A percentile compares a stretch with the other conserved stretches of the same genome.
These are phyloP conservation scores for Silvanus unidentatus DNA, from an alignment of 2,888 invertebrate genomes.

Conservation along the genomic window DNA sequence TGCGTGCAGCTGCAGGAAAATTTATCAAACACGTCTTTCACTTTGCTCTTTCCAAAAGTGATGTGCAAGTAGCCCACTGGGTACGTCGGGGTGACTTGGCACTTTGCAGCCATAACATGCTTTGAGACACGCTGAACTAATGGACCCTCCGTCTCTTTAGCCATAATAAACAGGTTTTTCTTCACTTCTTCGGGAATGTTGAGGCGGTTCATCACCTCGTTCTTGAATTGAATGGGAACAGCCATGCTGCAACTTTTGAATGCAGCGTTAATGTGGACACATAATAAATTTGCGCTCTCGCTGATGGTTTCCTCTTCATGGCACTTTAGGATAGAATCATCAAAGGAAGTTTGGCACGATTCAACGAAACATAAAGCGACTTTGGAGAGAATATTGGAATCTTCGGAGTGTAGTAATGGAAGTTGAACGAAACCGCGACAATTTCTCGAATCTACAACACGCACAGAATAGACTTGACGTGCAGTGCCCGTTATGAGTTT, in stretches of 20 bases:
- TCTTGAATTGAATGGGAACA: conserved; percentile 55
- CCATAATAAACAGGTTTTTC: conserved; percentile 55
- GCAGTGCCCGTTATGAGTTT: conserved; percentile 58
- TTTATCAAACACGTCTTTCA: conserved; percentile 46
- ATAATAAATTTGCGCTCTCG: conserved; percentile 17
- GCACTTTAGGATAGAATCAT: conserved; percentile 52
- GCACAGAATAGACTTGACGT: conserved; percentile 62
- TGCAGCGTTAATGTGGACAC: conserved; percentile 62
- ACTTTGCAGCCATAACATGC: conserved; percentile 65
- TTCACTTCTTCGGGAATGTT: conserved; percentile 54
- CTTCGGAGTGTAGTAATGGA: conserved; percentile 40
- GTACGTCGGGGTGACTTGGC: conserved; percentile 59
- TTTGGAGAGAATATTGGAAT: conserved; percentile 28
- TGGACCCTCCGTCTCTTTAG: conserved; percentile 56
- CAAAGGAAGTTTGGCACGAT: conserved; percentile 52
- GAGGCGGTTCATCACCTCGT: conserved; percentile 55
- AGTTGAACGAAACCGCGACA: conserved; percentile 68
- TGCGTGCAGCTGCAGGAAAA: conserved; percentile 31
- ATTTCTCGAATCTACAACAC: conserved; percentile 63
- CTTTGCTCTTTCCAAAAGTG: conserved; percentile 52
- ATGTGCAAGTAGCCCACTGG: conserved; percentile 67
- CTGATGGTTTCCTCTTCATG: conserved; percentile 42
- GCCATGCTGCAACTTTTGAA: conserved; percentile 58
- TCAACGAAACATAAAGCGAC: conserved; percentile 54
- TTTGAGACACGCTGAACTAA: conserved; percentile 66